Conservation (phyloP, 2,113 vertebrate genomes). For the Anoura caudifer region DNA sequence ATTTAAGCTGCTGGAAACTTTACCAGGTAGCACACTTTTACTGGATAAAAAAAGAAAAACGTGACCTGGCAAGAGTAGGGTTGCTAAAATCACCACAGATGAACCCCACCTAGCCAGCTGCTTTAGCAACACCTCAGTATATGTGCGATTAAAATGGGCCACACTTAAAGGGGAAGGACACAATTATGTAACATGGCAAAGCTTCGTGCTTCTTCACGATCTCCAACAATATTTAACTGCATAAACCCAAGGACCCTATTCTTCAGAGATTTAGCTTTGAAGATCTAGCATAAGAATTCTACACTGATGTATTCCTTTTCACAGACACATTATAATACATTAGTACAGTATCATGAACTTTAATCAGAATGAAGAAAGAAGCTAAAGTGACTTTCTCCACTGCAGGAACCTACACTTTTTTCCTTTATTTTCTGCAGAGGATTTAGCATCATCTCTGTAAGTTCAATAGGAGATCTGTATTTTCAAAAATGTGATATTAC, state of each 20-base stretch:
- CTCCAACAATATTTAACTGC: background rate
- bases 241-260: background rate
- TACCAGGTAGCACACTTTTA: background rate
- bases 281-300: background rate
- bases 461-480: background rate
- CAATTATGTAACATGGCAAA: fast-evolving
- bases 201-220: background rate
- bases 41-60: background rate
- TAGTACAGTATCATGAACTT: background rate
- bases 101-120: fast-evolving
- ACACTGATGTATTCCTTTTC: background rate
- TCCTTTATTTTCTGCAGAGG: background rate
- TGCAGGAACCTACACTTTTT: background rate
- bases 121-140: background rate
- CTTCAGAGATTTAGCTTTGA: background rate
- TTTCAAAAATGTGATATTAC: background rate
- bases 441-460: background rate
- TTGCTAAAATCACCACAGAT: too few species aligned
- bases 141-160: background rate
- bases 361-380: background rate
- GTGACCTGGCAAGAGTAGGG: background rate
- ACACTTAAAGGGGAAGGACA: background rate
- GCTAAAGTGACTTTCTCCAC: background rate
- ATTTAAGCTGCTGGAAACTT: background rate
- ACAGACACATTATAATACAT: background rate